Evolutionary conservation across 2,797 vertebrate genomes (phyloP), one percentile per base, ranked within the genome.

Genomic region (Micrastur ruficollis): DNA sequence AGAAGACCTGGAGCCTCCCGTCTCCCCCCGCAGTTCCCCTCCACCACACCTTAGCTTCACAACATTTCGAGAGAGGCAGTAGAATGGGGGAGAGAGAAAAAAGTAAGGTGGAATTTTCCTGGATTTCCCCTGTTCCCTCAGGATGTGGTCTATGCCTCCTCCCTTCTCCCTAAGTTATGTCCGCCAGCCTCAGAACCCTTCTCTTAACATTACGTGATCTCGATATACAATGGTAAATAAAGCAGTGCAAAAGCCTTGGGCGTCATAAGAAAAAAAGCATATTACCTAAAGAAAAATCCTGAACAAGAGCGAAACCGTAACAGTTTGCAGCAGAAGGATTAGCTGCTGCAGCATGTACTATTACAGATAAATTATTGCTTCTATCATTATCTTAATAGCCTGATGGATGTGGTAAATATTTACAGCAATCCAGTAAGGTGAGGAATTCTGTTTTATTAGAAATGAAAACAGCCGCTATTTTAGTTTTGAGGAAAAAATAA

Each of bases 241-340:
- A 91, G 14, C 38, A 59, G 8, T 22, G 42, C 26, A 89, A 91
- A 89, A 78, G 19, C 65, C 73, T 72, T 70, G 73, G 61, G 38
- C 9, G 34, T 75, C 61, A 32, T 4, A 32, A 92, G 65, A 91
- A 92, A 92, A 92, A 96, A 91, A 49, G 1, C 4, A 3, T 70
- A 58, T 76, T 66, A 55, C 47, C 7, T n/a, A 75, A 81, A 75
- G 74, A 91, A 95, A 94, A 97, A 85, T 16, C 15, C 27, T 19
- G 93, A 94, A 90, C 52, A 58, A 94, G 47, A 94, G 18, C 47
- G 95, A 62, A 89, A 58, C 20, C 71, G 78, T 67, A 71, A 81
- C 40, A 80, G 90, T 86, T 89, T 97, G 32, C 32, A 66, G 49
- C 73, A 85, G 86, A 93, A 97, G 88, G 93, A 95, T 94, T 97